Base-by-base conservation (phyloP, 30 jellyfish, hydroid and myxozoan species). In the Sanderia malayensis region DNA sequence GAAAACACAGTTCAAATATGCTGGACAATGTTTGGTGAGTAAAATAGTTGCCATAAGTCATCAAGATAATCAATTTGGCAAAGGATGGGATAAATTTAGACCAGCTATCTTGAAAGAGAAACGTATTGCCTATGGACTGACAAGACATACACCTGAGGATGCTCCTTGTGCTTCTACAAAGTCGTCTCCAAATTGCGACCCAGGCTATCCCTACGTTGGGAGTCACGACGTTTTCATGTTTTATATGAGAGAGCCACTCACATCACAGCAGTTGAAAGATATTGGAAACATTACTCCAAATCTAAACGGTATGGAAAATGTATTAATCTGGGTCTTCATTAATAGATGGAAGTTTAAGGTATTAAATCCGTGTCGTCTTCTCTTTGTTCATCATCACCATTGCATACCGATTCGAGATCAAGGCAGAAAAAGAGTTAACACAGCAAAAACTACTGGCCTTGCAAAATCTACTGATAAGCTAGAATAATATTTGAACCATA, bases 221-320 rank as follows among this genome's bases (percentile, higher is more conserved):
- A 58, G 84, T 49, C 96, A 86, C 59, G 96, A 86, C 61, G 67
- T 82, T 19, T 86, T 86, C 55, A 75, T 67, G 17, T 73, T 76
- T 20, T 49, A 70, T 28, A 79, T 59, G n/a, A 61, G 26, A 13
- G 57, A 31, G 37, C 31, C 17, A 15, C 46, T 80, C 76, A 45
- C 68, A 1, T 29, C 41, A 3, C 31, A 31, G 9, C 15, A 32
- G 9, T 23, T 86, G 45, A 31, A 61, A 13, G 72, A 33, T 31
- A 6, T 86, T 27, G 46, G 55, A 1, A 28, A 61, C 15, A 62
- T 72, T 23, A 59, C 79, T 24, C 88, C 85, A 37, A 74, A 77
- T 47, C 24, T 61, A 61, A 41, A 49, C 18, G 90, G 90, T 4
- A 78, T 71, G 85, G 96, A 86, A 44, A 86, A 70, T 26, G 19